Evolutionary conservation across 2,888 invertebrate genomes (phyloP), one percentile per base, ranked within the genome.

Genomic region (Carterocephalus palaemon): DNA sequence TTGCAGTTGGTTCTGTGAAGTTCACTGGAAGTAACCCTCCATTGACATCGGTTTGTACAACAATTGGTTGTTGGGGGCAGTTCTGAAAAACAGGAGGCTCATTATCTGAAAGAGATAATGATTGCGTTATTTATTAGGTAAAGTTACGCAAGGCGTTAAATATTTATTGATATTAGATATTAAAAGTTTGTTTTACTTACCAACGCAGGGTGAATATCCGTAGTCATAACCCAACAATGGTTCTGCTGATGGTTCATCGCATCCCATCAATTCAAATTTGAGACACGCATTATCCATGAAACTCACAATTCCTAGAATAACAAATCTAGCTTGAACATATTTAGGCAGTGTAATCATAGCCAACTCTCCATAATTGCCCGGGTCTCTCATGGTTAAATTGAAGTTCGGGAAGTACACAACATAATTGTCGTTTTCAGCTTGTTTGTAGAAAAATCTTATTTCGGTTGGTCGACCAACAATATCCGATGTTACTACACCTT

Each of bases 371-470:
- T 97, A 98, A 76, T 98, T 86, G 62, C 96, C 96, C n/a, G 97
- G 96, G 73, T 97, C 96, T 59, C 96, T 89, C 92, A 96, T 96
- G 0, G 97, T 97, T 32, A 97, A 79, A 74, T 97, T 97, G 73
- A 97, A 97, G 70, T 98, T 98, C 33, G 98, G 97, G 89, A 97
- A 98, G 67, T 98, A 98, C 0, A 98, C 97, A 2, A 98, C 97
- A 67, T 97, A 98, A 69, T 97, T 97, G 68, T 97, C 97, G 60
- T 89, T 92, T 77, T 96, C 97, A 12, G 95, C 91, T 84, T 96
- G 95, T 75, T 98, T 98, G 77, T 98, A 98, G 89, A 98, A 98
- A 82, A 98, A 96, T 56, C 98, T 90, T 49, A 98, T 96, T 88
- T 98, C 97, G 0, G 97, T 98, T 1, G 98, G 98, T 49, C 98